These are phyloP conservation scores for Procambarus virginalis DNA, from an alignment of 1,140 invertebrate genomes.

Conservation along the genomic window DNA sequence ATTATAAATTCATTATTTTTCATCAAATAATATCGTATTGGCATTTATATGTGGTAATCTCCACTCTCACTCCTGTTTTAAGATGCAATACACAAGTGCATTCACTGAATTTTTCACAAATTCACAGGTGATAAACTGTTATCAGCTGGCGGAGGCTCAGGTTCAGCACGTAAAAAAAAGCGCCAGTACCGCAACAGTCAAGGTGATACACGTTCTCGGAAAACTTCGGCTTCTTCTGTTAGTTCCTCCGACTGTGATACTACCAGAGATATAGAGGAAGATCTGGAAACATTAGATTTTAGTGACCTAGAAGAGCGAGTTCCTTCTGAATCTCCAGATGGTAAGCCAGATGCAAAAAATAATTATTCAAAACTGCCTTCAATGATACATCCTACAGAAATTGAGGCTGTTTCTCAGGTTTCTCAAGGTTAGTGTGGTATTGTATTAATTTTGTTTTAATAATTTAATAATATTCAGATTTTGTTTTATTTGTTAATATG, in stretches of 20 bases:
- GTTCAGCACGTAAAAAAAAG: conserved; percentile 58
- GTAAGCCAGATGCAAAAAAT: not conserved
- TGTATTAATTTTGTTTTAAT: no score
- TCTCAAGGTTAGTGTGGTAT: not conserved
- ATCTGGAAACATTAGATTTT: conserved; percentile 42
- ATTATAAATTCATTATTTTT: no score
- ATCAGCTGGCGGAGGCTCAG: not conserved
- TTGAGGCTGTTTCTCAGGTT: not conserved
- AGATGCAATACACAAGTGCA: no score
- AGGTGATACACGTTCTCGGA: conserved; percentile 36
- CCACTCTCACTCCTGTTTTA: no score
- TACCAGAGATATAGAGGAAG: conserved; percentile 37
- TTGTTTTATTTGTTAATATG: no score
- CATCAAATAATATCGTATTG: no score
- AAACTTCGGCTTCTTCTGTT: conserved; percentile 33
- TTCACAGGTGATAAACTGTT: conserved; percentile 23
- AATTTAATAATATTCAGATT: no score
- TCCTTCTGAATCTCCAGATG: not conserved
- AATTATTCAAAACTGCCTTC: not conserved
- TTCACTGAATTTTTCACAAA: not conserved
- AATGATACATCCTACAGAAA: not conserved
- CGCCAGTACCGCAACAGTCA: conserved; percentile 43
- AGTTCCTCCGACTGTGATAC: conserved; percentile 41
- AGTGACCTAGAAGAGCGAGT: conserved; percentile 44
- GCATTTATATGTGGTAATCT: no score